Base-by-base conservation (phyloP, 2,888 invertebrate species). In the Alloplasta piceator region DNA sequence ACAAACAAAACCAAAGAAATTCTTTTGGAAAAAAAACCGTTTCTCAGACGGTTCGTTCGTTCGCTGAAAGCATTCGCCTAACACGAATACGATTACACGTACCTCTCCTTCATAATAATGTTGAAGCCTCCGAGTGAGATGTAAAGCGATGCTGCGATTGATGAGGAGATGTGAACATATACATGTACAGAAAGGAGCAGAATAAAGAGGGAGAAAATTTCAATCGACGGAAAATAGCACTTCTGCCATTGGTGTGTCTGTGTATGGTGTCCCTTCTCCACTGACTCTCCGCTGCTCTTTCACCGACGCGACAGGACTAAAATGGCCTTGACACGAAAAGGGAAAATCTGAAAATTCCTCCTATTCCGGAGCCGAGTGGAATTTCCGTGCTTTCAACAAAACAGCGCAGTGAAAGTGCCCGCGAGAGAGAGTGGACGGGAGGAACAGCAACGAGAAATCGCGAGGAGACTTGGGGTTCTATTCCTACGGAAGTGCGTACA, bases 401-500 rank as follows among this genome's bases (percentile, higher is more conserved):
- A 82, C 82, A 78, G 73, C 26, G 26, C 3, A 26, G 26, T 26
- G 26, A 26, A 26, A 26, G 26, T 3, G 26, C 26, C 3, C 26
- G 26, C 26, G 26, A 26, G 26, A 26, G 26, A 3, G 52, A 63
- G 70, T 26, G 71, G 70, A 26, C 55, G 41, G 14, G 55, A 64
- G 66, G 56, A 73, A 60, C 50, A 78, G 74, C 71, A 61, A 16
- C 70, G 43, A 14, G 46, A 67, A 74, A 82, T 82, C 78, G 73
- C 50, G 16, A 73, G 68, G 73, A 63, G 16, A 16, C 56, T 56
- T 10, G 26, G 26, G 26, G 48, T 66, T 64, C 41, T 71, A 67
- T 79, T 68, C 74, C 78, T 80, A 67, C 75, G 85, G 84, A 88
- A 85, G 82, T 82, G 83, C 80, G 82, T 85, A 80, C 83, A 85